Base-by-base conservation (phyloP, 1,140 invertebrate species). In the Atopsyche davidsoni region DNA sequence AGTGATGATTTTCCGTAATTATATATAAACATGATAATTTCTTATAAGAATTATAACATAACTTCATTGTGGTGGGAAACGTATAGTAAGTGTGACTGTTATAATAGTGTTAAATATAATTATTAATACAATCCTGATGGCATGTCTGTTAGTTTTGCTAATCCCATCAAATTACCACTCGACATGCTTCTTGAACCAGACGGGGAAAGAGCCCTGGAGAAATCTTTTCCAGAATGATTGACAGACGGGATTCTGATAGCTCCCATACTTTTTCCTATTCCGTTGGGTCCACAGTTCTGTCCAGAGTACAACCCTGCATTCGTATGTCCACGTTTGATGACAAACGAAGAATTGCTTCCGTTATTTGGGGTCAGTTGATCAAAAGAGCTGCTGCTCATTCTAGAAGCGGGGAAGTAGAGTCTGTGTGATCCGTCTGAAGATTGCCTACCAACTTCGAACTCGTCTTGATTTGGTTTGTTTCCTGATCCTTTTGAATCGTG, bases 91-190 rank as follows among this genome's bases (percentile, higher is more conserved):
- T 66, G 67, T 67, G 69, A 67, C 67, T 70, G 62, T 64, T 62
- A 48, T 65, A 62, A 64, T 62, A 51, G 53, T 56, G 57, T 46
- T 49, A 53, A n/a, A 51, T 52, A 46, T 11, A 50, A 22, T 35
- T 58, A 52, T 73, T 64, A 85, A 69, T 85, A 86, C 49, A 86
- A 68, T 49, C 83, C 83, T 18, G 82, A 85, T 44, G 81, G 80
- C 62, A 85, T 75, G 62, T 86, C 83, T 2, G 82, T 81, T 11
- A 86, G 66, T 70, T 83, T 85, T 18, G 76, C 74, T 7, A 63
- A 40, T 22, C 72, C 73, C 16, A 58, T 59, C 24, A 66, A 71
- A 18, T 62, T 65, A 40, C 45, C 51, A 45, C 53, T 59, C 3
- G 59, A 59, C 40, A 55, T 62, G 9, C 64, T 69, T 4, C 62